Evolutionary conservation across 2,797 vertebrate species (phyloP), one percentile per base, ranked within the genome.

Genomic region (Molossus molossus): DNA sequence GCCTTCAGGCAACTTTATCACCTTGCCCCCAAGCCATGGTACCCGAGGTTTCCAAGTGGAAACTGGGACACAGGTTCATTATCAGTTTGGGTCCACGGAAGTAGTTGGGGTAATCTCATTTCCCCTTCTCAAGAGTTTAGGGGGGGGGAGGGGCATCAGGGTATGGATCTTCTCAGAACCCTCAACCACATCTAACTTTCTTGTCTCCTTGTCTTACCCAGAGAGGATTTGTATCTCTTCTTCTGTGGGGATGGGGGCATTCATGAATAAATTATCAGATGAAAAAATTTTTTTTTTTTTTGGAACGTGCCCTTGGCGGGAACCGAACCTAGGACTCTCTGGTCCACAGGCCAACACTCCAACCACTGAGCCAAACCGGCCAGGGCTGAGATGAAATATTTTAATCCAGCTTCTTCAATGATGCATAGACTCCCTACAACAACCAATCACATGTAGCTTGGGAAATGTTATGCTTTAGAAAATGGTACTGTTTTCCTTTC

Each of bases 181-280:
- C 55, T 89, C 58, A 65, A 50, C 2, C 12, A 20, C 84, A 58
- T 50, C 53, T 58, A 91, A 81, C 13, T 64, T 70, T 72, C 81
- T 81, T 64, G 9, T 13, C 67, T 86, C 12, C 27, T 20, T 25
- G 17, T 40, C 27, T 40, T 27, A 55, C 15, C 50, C 23, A 80
- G 27, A 69, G 27, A 91, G 8, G 9, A 73, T 50, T 55, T 90
- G 82, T 70, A 64, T 81, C 25, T 92, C 67, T 83, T 45, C 55
- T 67, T 82, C 40, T n/a, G 3, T 7, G 14, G 11, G 8, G 8
- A 1, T 18, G 20, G 14, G 12, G 12, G 10, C 27, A 12, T 12
- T 65, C 60, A 79, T 79, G 76, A 87, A 23, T 88, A 33, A 91
- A 70, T 77, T 62, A 85, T 53, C 45, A 85, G 72, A 77, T 72